phyloP scores from a whole-genome alignment of 2,113 vertebrate species.

The Empidonax traillii region DNA sequence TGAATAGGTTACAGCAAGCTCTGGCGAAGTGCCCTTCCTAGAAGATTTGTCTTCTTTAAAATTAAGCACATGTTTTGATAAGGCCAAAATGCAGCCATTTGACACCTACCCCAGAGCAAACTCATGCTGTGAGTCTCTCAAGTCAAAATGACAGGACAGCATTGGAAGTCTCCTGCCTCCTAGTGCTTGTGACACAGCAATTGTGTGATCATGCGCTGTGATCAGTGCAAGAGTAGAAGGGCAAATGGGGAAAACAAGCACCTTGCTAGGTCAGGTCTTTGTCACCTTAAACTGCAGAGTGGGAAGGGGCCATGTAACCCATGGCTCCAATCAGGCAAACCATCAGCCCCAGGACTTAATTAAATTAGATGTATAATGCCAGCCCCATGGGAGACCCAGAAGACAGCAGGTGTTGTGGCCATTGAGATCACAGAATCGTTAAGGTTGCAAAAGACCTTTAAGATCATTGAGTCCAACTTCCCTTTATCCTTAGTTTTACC shows the following conservation, averaged over 20 bases:
- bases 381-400: neutral
- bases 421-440: neutral
- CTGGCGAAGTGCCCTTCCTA: neutral
- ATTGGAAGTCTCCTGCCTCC: neutral
- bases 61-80: neutral
- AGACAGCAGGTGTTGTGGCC: neutral
- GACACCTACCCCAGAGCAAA: neutral
- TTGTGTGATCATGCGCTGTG: too few species aligned
- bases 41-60: neutral
- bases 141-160: neutral
- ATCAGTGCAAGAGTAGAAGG: neutral
- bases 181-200: accelerated
- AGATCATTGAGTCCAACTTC: neutral
- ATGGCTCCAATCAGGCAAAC: neutral
- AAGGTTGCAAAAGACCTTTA: neutral
- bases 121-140: neutral
- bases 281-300: neutral
- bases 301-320: neutral
- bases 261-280: neutral
- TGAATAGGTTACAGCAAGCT: neutral
- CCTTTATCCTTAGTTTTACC: neutral
- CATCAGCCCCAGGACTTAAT: neutral
- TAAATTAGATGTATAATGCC: neutral
- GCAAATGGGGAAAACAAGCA: neutral
- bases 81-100: neutral